Percentiles rank a stretch among this genome's conserved stretches.
These are phyloP conservation scores for Psilopsiagon aurifrons DNA, from an alignment of 2,113 vertebrate genomes.

Conservation along the genomic window DNA sequence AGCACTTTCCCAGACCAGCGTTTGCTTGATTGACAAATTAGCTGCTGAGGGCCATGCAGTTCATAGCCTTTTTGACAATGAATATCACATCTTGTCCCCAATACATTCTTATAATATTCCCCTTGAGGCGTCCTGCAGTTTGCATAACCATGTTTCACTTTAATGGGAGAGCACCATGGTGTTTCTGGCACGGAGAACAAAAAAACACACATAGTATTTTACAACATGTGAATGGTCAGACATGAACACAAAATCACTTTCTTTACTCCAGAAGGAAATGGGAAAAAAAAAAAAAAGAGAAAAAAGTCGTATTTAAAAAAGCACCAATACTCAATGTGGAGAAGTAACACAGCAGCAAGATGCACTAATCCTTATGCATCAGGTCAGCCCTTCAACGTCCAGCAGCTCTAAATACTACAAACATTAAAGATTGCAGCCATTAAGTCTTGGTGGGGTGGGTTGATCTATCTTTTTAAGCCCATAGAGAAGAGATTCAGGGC, in stretches of 20 bases:
- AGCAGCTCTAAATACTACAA: not conserved
- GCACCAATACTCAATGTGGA: not conserved
- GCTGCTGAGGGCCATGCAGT: constrained; percentile 82
- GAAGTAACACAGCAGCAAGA: not conserved
- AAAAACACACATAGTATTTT: constrained; percentile 21
- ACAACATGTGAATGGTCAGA: not conserved
- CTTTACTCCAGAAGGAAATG: not conserved
- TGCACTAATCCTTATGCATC: not conserved
- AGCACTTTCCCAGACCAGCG: constrained; percentile 93
- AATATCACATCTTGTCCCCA: constrained; percentile 92
- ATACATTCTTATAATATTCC: constrained; percentile 86
- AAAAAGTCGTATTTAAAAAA: not conserved
- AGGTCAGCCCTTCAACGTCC: not conserved
- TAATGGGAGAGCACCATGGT: constrained; percentile 94
- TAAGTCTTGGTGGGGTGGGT: not conserved
- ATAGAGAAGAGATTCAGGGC: not conserved
- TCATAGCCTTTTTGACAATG: constrained; percentile 92
- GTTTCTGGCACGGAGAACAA: constrained; percentile 77
- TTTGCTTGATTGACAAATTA: constrained; percentile 91
- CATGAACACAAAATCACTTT: not conserved
- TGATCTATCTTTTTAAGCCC: not conserved
- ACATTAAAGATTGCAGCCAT: not conserved
- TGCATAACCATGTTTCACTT: constrained; percentile 91
- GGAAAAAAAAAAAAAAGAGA: not conserved
- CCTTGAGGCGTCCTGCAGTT: constrained; percentile 89